Conservation (phyloP, 2,888 invertebrate genomes). For the Heliconius ethilla region DNA sequence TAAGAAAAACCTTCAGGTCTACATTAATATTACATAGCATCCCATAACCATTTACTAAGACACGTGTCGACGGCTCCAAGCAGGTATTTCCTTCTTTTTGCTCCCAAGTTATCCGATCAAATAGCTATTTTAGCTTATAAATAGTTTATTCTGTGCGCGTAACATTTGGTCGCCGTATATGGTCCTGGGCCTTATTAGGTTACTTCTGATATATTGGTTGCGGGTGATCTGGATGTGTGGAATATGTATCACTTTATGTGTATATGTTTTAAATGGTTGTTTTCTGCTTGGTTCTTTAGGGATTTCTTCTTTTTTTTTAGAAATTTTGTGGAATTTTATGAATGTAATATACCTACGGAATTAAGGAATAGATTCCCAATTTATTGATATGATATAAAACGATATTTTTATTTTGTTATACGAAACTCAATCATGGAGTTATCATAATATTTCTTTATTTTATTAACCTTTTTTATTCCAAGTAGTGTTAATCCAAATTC, state of each 20-base stretch:
- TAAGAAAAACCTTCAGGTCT: background rate
- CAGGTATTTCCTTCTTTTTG: constrained; percentile 22
- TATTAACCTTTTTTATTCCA: too few relatives aligned
- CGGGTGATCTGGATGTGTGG: constrained; percentile 74
- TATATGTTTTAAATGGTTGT: constrained; percentile 48
- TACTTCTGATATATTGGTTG: constrained; percentile 69
- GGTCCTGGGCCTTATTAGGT: constrained; percentile 65
- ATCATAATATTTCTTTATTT: too few relatives aligned
- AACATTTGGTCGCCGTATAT: constrained; percentile 58
- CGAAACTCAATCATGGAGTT: too few relatives aligned
- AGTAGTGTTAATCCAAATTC: too few relatives aligned
- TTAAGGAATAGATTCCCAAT: too few relatives aligned
- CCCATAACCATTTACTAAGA: constrained; percentile 28
- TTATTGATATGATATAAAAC: too few relatives aligned
- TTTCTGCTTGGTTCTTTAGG: constrained; percentile 49
- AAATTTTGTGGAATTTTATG: too few relatives aligned
- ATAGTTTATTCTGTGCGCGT: constrained; percentile 55
- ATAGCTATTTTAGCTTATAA: constrained; percentile 45
- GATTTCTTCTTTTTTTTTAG: too few relatives aligned
- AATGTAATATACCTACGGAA: too few relatives aligned
- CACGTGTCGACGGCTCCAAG: constrained; percentile 35
- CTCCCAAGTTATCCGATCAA: constrained; percentile 29
- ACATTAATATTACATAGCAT: constrained; percentile 13
- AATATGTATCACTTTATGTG: constrained; percentile 66
- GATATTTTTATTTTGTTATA: too few relatives aligned